Base-by-base conservation (phyloP, 1,140 invertebrate genomes). In the Sweltsa coloradensis region DNA sequence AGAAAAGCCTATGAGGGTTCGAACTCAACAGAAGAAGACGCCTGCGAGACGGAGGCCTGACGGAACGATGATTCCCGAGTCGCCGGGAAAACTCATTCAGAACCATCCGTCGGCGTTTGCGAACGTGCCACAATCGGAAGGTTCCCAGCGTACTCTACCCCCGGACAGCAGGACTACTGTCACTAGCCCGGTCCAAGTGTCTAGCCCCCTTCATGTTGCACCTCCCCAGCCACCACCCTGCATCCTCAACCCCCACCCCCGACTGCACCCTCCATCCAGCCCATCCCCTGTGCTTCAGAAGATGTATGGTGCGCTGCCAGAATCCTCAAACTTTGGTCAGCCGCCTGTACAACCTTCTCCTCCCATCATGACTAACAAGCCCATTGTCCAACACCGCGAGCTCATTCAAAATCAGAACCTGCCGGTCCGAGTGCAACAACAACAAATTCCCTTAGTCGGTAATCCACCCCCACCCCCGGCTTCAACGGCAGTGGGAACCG, bases 1-100 rank as follows among this genome's bases (percentile, higher is more conserved):
- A 14, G 50, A 49, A 5, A 42, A 49, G 22, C 40, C 40, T 23
- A n/a, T n/a, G n/a, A 49, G 29, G 24, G 29, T 11, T 37, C 36
- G 36, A 9, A 37, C n/a, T 37, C 36, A 37, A 22, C 36, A 37
- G 16, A 39, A 37, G 34, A 51, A 47, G 21, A 21, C 39, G 5
- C 29, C 47, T 25, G 18, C 31, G 39, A 49, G 36, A n/a, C 29
- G 51, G 34, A 40, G 24, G 24, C 16, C 44, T 3, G 42, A 21
- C 14, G 22, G 21, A n/a, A n/a, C n/a, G n/a, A n/a, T n/a, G n/a
- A n/a, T 49, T 29, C 42, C 11, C 13, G 19, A 13, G 7, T 47
- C 47, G 16, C 24, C 26, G 14, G 25, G 11, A 21, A 45, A 22
- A 43, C 21, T 34, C 41, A 43, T 13, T 34, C 16, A 34, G 4